phyloP scores from a whole-genome alignment of 2,113 vertebrate species.

The Halichoerus grypus region DNA sequence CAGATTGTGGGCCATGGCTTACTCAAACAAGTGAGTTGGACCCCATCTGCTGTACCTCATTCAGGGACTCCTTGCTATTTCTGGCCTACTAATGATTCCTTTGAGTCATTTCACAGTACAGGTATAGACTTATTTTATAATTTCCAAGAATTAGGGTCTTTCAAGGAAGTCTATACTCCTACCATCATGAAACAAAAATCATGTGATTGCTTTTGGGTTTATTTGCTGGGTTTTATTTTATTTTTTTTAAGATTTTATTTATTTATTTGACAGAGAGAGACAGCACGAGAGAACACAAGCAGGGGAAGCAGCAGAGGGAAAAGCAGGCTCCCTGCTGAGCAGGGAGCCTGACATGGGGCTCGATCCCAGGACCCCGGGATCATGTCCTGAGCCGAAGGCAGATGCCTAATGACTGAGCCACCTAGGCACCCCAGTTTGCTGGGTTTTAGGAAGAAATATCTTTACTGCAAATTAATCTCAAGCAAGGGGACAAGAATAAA shows the following conservation, averaged over 20 bases:
- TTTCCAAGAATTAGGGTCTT: neutral
- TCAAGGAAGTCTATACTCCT: neutral
- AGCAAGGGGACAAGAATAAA: neutral
- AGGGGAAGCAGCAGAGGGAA: no score
- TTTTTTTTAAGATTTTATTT: no score
- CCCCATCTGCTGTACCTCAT: neutral
- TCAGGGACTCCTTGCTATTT: neutral
- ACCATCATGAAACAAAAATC: neutral
- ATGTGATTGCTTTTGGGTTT: neutral
- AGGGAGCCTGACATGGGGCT: no score
- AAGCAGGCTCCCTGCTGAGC: no score
- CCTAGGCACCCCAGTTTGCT: neutral
- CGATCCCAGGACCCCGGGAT: no score
- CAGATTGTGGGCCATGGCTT: neutral
- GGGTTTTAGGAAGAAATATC: neutral
- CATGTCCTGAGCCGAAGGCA: no score
- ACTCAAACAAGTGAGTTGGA: neutral
- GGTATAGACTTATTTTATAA: neutral
- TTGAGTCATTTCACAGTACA: neutral
- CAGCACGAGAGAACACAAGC: no score
- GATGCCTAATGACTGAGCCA: no score
- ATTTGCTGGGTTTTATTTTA: neutral
- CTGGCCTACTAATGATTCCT: neutral
- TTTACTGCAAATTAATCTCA: conserved; percentile 27
- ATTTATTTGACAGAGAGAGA: no score